phyloP scores from a whole-genome alignment of 1,140 invertebrate species.

The Monochamus saltuarius region DNA sequence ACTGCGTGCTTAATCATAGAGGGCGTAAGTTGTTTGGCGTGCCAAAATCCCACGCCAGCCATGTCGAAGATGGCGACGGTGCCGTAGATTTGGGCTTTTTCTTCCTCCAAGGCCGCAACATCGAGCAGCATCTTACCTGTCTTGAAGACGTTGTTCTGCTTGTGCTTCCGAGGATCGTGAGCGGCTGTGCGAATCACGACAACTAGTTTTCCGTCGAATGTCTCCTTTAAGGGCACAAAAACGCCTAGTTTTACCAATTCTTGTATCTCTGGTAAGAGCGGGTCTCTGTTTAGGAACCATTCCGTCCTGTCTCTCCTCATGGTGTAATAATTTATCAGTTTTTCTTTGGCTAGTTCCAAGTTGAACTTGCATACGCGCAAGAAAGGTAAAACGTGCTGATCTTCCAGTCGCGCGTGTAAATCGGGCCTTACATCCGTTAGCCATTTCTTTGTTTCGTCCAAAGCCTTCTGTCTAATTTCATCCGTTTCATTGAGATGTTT shows the following conservation, averaged over 20 bases:
- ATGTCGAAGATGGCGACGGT: slow-evolving; percentile 63
- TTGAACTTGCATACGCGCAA: slow-evolving; percentile 63
- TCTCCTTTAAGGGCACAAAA: slow-evolving; percentile 57
- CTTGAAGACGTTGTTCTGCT: slow-evolving; percentile 61
- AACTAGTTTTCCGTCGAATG: slow-evolving; percentile 55
- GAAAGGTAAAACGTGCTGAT: slow-evolving; percentile 57
- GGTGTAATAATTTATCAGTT: slow-evolving; percentile 59
- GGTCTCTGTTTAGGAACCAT: slow-evolving; percentile 63
- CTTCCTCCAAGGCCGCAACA: slow-evolving; percentile 54
- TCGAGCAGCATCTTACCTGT: slow-evolving; percentile 60
- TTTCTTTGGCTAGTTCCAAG: slow-evolving; percentile 57
- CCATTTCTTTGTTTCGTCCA: slow-evolving; percentile 30
- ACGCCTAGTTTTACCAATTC: slow-evolving; percentile 60
- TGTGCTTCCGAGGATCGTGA: slow-evolving; percentile 58
- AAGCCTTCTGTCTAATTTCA: slow-evolving; percentile 8
- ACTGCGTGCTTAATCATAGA: slow-evolving; percentile 59
- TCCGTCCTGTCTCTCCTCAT: slow-evolving; percentile 56
- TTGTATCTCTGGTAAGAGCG: slow-evolving; percentile 57
- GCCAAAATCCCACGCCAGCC: slow-evolving; percentile 57
- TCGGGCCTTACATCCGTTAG: slow-evolving; percentile 6
- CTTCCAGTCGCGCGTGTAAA: slow-evolving; percentile 13
- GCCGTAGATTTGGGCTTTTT: slow-evolving; percentile 57
- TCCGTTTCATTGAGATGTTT: slow-evolving; percentile 29
- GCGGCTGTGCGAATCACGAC: slow-evolving; percentile 57
- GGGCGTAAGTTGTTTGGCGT: slow-evolving; percentile 62